These are phyloP conservation scores for Oreocharis arfaki DNA, from an alignment of 2,113 vertebrate species.

Conservation along the genomic window DNA sequence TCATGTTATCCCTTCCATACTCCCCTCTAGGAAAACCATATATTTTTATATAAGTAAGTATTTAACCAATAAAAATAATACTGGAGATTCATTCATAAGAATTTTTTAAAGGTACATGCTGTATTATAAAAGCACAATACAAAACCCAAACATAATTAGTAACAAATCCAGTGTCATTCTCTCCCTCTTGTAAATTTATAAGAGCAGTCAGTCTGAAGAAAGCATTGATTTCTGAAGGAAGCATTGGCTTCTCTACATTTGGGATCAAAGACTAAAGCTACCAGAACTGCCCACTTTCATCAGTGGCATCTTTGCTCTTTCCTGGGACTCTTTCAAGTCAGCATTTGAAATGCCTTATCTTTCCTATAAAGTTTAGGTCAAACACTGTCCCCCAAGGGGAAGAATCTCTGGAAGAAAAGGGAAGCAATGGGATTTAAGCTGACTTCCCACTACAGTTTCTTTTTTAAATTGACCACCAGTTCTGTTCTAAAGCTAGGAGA, in stretches of 20 bases:
- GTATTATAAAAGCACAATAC: not conserved
- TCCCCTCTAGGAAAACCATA: fast-evolving
- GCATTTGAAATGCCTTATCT: not conserved
- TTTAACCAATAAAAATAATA: not conserved
- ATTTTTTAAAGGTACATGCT: not conserved
- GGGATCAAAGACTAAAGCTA: not conserved
- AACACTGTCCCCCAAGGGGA: not conserved
- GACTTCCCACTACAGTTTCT: not conserved
- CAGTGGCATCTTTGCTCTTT: not conserved
- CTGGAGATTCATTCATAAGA: not conserved
- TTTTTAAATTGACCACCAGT: not conserved
- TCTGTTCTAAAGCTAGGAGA: not conserved
- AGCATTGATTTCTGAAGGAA: not conserved
- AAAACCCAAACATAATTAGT: not conserved
- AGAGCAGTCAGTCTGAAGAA: not conserved
- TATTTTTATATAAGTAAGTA: not conserved
- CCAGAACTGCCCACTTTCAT: not conserved
- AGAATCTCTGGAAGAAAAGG: not conserved
- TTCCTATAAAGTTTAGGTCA: not conserved
- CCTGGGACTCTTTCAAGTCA: not conserved
- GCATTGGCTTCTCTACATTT: not conserved
- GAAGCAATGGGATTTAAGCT: not conserved
- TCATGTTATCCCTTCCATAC: not conserved
- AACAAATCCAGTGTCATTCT: not conserved
- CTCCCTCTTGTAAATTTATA: not conserved